Conservation (phyloP, 1,140 invertebrate species). For the Euglossa dilemma region DNA sequence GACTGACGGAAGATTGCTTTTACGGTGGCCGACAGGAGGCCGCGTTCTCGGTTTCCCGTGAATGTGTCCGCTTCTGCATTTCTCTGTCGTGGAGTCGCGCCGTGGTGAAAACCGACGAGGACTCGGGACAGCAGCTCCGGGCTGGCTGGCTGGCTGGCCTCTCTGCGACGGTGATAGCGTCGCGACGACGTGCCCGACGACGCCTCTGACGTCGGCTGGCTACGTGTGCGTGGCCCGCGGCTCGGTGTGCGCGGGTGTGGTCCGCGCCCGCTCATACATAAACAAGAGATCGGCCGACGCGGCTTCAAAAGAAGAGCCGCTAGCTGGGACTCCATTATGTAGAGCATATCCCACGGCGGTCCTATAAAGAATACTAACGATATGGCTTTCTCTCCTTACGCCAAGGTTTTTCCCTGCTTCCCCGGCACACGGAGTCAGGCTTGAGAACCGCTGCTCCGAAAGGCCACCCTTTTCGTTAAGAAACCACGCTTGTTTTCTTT, state of each 20-base stretch:
- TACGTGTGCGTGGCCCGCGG: not conserved
- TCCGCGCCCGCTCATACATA: constrained; percentile 81
- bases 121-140: constrained; percentile 41
- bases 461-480: constrained; percentile 22
- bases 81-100: constrained; percentile 32
- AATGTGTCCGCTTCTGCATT: constrained; percentile 58
- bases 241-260: constrained; percentile 72
- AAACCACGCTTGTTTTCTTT: constrained; percentile 1
- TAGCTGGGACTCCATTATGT: constrained; percentile 81
- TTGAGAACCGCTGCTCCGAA: constrained; percentile 32
- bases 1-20: constrained; percentile 79
- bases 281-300: constrained; percentile 81
- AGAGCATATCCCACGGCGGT: constrained; percentile 80
- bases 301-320: constrained; percentile 82
- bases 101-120: constrained; percentile 49
- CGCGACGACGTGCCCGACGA: constrained; percentile 11
- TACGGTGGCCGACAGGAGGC: constrained; percentile 64
- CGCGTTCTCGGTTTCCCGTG: constrained; percentile 65
- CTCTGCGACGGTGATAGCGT: constrained; percentile 25
- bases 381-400: constrained; percentile 75
- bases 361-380: constrained; percentile 83
- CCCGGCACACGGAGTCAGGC: not conserved
- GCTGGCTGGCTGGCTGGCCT: not conserved
- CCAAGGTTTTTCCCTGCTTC: constrained; percentile 52
- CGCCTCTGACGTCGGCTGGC: not conserved